Base-by-base conservation (phyloP, 2,888 invertebrate genomes). In the Aporophyla lueneburgensis region DNA sequence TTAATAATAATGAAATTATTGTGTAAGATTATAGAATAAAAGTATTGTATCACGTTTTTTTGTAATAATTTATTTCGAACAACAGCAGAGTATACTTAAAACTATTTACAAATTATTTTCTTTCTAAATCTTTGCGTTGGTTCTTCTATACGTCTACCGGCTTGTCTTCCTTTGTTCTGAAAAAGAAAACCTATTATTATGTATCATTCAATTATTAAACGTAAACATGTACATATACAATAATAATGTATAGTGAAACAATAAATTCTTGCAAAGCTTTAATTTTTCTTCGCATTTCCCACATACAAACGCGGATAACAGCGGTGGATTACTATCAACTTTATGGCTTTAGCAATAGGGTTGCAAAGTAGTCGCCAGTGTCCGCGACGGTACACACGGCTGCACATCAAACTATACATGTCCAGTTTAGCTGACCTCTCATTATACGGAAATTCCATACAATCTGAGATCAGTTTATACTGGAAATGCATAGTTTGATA, bases 131-230 rank as follows among this genome's bases (percentile, higher is more conserved):
- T 58, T 74, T 71, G 6, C 27, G 21, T 66, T 33, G n/a, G 33
- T 67, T 81, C 81, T 89, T 74, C 82, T 90, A 93, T 6, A 91
- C 93, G 67, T 91, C 90, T 16, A 88, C 92, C 6, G 92, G 91
- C 74, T 92, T 91, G 74, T 83, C 88, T 86, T 92, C 91, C 53
- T 90, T 90, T 19, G 89, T 85, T 84, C 93, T 93, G 92, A 51
- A 92, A 92, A 67, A 74, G 56, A 51, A 71, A 63, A 1, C 19
- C 67, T 43, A 56, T 54, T 46, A 70, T 49, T 43, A 56, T 74
- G 40, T 78, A 65, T 61, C 58, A 71, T 56, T 65, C 59, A 33
- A n/a, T 24, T 51, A 27, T 59, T 24, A 70, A 51, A 59, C 43
- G 12, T 62, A 61, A 74, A 51, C n/a, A 56, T 82, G 82, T 82